Conservation (phyloP, 2,888 invertebrate genomes). For the Selenia dentaria region DNA sequence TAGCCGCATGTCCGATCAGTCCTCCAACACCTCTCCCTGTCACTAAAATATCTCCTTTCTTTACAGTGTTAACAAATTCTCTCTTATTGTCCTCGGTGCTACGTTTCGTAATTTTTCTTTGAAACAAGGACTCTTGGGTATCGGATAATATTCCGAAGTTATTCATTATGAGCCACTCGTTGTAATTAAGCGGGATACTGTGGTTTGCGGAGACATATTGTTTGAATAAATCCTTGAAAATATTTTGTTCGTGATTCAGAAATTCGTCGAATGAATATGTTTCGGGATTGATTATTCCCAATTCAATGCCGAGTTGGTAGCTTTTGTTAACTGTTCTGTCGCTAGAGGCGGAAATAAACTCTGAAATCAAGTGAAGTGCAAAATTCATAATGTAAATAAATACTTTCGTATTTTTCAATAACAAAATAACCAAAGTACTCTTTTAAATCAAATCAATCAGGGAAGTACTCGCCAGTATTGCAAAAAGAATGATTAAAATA, state of each 20-base stretch:
- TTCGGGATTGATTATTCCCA: conserved; percentile 63
- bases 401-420: too few relatives aligned
- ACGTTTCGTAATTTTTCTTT: conserved; percentile 54
- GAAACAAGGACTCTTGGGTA: conserved; percentile 57
- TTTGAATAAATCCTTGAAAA: conserved; percentile 55
- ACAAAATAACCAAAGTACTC: too few relatives aligned
- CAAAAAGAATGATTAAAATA: too few relatives aligned
- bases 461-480: too few relatives aligned
- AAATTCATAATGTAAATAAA: neutral
- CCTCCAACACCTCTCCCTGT: conserved; percentile 46
- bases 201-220: conserved; percentile 48
- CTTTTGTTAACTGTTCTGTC: conserved; percentile 44
- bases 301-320: conserved; percentile 52
- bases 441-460: too few relatives aligned
- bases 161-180: conserved; percentile 64
- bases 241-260: conserved; percentile 51
- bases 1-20: conserved; percentile 57
- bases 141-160: conserved; percentile 60
- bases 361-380: conserved; percentile 31
- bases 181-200: conserved; percentile 52
- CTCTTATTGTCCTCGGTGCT: conserved; percentile 55
- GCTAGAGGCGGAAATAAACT: conserved; percentile 32
- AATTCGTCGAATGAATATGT: conserved; percentile 61
- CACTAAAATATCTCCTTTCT: conserved; percentile 57
- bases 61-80: conserved; percentile 53